These are phyloP conservation scores for Crypturellus tataupa DNA, from an alignment of 2,797 vertebrate genomes.

Conservation along the genomic window DNA sequence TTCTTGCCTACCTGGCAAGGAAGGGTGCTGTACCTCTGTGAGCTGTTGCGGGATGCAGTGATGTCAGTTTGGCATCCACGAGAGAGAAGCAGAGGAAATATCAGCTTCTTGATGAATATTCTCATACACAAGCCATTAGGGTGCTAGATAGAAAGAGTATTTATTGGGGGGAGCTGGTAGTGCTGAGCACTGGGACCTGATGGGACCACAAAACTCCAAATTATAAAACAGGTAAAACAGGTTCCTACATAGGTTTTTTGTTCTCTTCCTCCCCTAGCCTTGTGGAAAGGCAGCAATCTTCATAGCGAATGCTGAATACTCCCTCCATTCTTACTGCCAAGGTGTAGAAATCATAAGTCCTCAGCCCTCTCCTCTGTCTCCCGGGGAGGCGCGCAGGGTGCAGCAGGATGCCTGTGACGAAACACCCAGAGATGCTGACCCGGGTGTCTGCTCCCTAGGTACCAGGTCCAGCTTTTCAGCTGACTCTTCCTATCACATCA, in stretches of 20 bases:
- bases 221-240: neutral
- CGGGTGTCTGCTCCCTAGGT: neutral
- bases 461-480: neutral
- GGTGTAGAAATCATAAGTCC: neutral
- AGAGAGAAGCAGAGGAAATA: neutral
- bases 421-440: neutral
- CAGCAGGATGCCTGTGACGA: neutral
- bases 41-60: neutral
- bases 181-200: neutral
- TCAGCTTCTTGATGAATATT: neutral
- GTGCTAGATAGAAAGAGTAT: neutral
- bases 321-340: neutral
- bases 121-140: neutral
- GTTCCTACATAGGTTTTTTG: neutral
- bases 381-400: neutral
- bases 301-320: fast-evolving
- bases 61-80: neutral
- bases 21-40: neutral
- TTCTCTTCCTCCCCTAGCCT: neutral
- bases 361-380: neutral
- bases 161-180: neutral
- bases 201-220: neutral
- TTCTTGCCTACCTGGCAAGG: neutral
- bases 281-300: neutral
- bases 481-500: neutral